Conservation (phyloP, 2,888 invertebrate species). For the Calameuta pallipes region DNA sequence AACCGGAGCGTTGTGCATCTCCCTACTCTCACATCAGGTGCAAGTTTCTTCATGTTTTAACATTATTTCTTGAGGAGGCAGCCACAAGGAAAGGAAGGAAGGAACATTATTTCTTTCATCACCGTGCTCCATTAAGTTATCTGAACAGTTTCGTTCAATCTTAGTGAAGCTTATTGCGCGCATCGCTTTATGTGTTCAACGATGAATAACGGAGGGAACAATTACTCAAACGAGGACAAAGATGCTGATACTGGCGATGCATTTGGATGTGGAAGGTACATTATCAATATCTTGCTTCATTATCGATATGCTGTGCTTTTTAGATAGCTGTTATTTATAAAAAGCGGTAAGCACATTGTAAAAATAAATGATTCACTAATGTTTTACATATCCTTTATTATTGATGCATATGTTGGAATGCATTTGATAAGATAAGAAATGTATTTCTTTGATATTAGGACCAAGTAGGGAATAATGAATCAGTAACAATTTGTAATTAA, state of each 20-base stretch:
- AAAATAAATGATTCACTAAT: too few relatives aligned
- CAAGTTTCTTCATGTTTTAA: background rate
- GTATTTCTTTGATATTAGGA: background rate
- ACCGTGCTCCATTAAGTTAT: background rate
- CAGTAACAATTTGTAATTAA: background rate
- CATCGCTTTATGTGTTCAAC: background rate
- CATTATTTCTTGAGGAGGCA: background rate
- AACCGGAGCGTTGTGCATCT: too few relatives aligned
- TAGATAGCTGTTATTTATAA: too few relatives aligned
- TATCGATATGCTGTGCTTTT: background rate
- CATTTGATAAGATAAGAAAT: background rate
- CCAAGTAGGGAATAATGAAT: background rate
- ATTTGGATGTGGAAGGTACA: slow-evolving; percentile 59
- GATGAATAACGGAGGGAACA: slow-evolving; percentile 6
- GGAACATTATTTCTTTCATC: background rate
- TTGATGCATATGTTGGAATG: background rate
- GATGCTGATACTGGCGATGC: slow-evolving; percentile 54
- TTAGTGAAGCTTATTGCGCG: background rate
- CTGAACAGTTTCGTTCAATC: background rate
- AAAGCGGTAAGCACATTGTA: too few relatives aligned
- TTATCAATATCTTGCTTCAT: background rate
- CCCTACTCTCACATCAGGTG: too few relatives aligned
- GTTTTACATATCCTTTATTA: background rate
- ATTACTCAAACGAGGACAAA: slow-evolving; percentile 14
- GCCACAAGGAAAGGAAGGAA: too few relatives aligned